These are phyloP conservation scores for Pararge aegeria DNA, from an alignment of 1,140 invertebrate species.

Conservation along the genomic window DNA sequence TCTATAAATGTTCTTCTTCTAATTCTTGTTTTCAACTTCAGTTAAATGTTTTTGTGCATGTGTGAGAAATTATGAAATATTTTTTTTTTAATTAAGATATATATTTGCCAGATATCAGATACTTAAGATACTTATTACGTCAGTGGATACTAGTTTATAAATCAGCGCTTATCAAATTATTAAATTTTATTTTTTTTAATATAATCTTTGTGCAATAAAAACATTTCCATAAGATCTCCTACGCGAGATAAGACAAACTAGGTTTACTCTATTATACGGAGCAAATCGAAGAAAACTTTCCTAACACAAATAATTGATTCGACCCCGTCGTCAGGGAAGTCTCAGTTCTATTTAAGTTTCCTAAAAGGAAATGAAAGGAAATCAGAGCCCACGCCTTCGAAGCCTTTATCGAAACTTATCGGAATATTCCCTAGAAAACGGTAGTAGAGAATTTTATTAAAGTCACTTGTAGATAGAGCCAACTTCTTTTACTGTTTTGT, in stretches of 20 bases:
- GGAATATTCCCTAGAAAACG: slow-evolving; percentile 63
- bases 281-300: slow-evolving; percentile 66
- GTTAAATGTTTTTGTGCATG: too few species aligned
- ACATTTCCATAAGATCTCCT: slow-evolving; percentile 20
- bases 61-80: too few species aligned
- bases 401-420: slow-evolving; percentile 77
- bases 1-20: too few species aligned
- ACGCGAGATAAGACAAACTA: slow-evolving; percentile 42
- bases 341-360: slow-evolving; percentile 79
- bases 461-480: slow-evolving; percentile 53
- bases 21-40: too few species aligned
- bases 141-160: too few species aligned
- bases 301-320: slow-evolving; percentile 78
- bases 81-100: too few species aligned
- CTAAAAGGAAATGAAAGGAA: slow-evolving; percentile 79
- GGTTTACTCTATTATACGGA: slow-evolving; percentile 50
- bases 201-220: background rate
- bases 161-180: background rate
- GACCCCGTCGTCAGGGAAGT: slow-evolving; percentile 72
- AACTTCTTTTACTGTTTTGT: slow-evolving; percentile 34
- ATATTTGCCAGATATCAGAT: too few species aligned
- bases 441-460: slow-evolving; percentile 62
- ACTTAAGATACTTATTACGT: too few species aligned
- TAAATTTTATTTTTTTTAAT: background rate
- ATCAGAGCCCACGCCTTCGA: slow-evolving; percentile 68